These are phyloP conservation scores for Polymixis flavicincta DNA, from an alignment of 2,888 invertebrate genomes.

Conservation along the genomic window DNA sequence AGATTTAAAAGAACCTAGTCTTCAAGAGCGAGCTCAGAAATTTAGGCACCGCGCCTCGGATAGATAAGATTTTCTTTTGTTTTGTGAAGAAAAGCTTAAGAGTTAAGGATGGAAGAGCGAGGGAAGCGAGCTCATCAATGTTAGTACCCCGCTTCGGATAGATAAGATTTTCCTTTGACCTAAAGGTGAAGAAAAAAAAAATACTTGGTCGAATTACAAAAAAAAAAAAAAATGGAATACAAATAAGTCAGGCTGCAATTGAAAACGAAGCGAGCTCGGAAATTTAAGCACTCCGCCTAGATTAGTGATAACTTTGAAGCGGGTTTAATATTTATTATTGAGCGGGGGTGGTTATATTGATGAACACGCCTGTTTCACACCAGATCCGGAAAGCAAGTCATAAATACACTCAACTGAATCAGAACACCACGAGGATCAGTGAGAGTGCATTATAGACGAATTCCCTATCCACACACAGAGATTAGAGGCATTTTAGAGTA, in stretches of 20 bases:
- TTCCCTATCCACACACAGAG: too few species aligned
- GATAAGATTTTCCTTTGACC: too few species aligned
- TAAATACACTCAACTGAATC: too few species aligned
- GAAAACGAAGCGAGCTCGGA: not conserved
- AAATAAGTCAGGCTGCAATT: not conserved
- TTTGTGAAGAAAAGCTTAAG: not conserved
- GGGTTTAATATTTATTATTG: too few species aligned
- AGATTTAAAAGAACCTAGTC: not conserved
- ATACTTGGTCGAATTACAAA: not conserved
- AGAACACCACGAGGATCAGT: too few species aligned
- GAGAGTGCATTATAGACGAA: too few species aligned
- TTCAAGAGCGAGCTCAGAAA: not conserved
- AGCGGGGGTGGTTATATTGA: too few species aligned
- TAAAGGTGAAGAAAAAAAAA: not conserved
- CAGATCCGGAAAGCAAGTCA: too few species aligned
- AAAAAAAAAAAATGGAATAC: not conserved
- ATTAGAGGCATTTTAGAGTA: too few species aligned
- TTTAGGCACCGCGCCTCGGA: not conserved
- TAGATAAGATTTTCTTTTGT: not conserved
- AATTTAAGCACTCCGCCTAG: not conserved
- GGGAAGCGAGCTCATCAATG: not conserved
- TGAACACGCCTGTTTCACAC: too few species aligned
- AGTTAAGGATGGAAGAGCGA: not conserved
- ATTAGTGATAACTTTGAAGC: too few species aligned
- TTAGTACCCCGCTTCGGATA: not conserved